Evolutionary conservation across 1,140 invertebrate genomes (phyloP).

Genomic region (Drosophila pachea): DNA sequence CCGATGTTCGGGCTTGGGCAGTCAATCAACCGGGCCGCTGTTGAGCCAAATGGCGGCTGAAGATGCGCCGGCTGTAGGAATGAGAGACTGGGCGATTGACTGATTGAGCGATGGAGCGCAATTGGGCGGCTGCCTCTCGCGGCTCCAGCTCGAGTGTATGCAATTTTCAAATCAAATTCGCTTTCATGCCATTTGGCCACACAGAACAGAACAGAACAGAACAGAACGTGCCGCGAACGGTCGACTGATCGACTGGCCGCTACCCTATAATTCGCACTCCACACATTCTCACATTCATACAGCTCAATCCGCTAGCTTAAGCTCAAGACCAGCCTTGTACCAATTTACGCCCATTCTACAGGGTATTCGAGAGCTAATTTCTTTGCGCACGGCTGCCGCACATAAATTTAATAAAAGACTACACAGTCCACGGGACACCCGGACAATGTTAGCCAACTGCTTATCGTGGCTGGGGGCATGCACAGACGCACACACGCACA

Average conservation of each 20-base stretch:
- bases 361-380: conserved; percentile 33
- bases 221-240: conserved; percentile 8
- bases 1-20: conserved; percentile 39
- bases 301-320: neutral
- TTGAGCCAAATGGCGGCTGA: conserved; percentile 1
- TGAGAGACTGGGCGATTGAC: conserved; percentile 1
- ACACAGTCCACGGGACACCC: conserved; percentile 10
- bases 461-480: conserved; percentile 35
- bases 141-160: conserved; percentile 34
- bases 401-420: conserved; percentile 76
- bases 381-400: conserved; percentile 38
- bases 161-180: conserved; percentile 69
- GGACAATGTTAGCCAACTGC: conserved; percentile 31
- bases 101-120: neutral
- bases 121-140: too few relatives aligned
- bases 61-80: neutral
- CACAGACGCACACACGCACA: conserved; percentile 17
- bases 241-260: conserved; percentile 14
- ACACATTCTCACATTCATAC: neutral
- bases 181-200: conserved; percentile 71
- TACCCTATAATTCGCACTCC: neutral
- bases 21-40: conserved; percentile 38
- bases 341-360: conserved; percentile 9
- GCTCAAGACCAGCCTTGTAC: neutral
- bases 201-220: neutral